Base-by-base conservation (phyloP, 2,888 invertebrate genomes). In the Pristionchus entomophagus region DNA sequence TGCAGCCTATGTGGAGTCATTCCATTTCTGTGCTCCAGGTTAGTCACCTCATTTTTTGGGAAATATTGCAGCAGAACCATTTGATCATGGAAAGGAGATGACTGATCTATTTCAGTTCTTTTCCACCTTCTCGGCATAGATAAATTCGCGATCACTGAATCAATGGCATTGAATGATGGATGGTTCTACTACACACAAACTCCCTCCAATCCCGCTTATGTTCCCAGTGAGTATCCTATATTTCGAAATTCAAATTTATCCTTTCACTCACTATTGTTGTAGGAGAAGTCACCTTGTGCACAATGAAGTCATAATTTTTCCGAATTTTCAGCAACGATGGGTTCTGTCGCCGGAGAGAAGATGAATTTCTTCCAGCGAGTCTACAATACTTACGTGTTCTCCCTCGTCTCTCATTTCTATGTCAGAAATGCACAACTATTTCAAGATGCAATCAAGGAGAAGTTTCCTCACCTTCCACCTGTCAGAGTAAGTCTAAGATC, bases 121-220 rank as follows among this genome's bases (percentile, higher is more conserved):
- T 80, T 80, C 32, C 53, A 80, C 26, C 53, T 80, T 53, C 53
- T 80, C 19, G 80, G 80, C 10, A 80, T 80, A 12, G 80, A 80
- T 22, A 80, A 80, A 38, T 49, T 80, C 49, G 80, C 80, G 14
- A 51, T 80, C 29, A 80, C 80, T 19, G 56, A 82, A 3, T 82
- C 82, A 14, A 22, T 82, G 8, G 56, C 82, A 14, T 3, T 59
- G 12, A 56, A 8, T 32, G 89, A 89, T 77, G 88, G 88, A 35
- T 88, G 88, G 5, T 86, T 88, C 22, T 26, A 84, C 45, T 86
- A 88, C 29, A 87, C 88, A 26, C 88, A 88, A 26, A 85, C 88
- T 3, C 89, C 89, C 2, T 82, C 88, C 38, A 86, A 88, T 38
- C 88, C 89, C 12, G 86, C 88, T 32, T 89, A 88, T 86, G 88